phyloP scores from a whole-genome alignment of 2,888 invertebrate species.

The Acronicta leporina region DNA sequence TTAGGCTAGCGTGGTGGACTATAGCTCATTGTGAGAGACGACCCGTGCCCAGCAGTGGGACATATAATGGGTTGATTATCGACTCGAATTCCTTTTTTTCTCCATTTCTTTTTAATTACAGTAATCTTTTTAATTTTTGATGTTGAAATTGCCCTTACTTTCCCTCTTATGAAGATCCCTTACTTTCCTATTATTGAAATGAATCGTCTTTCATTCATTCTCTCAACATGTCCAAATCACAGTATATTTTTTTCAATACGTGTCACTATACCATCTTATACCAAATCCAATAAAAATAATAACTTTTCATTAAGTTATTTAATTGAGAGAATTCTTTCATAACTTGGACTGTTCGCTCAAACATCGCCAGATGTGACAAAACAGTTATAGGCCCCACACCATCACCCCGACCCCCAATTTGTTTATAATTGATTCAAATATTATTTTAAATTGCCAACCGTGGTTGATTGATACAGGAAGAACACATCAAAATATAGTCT shows the following conservation, averaged over 20 bases:
- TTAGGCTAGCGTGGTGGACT: too few relatives aligned
- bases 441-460: constrained; percentile 63
- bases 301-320: too few relatives aligned
- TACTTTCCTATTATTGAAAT: too few relatives aligned
- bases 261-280: too few relatives aligned
- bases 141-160: constrained; percentile 91
- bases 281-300: too few relatives aligned
- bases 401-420: constrained; percentile 61
- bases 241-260: too few relatives aligned
- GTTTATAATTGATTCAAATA: constrained; percentile 74
- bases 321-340: constrained; percentile 1
- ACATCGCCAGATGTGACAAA: constrained; percentile 53
- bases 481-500: constrained; percentile 25
- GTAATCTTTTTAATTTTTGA: constrained; percentile 93
- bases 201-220: too few relatives aligned
- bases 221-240: too few relatives aligned
- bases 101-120: constrained; percentile 91
- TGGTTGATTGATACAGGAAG: constrained; percentile 50
- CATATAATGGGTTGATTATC: too few relatives aligned
- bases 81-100: constrained; percentile 77
- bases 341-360: constrained; percentile 27
- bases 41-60: too few relatives aligned
- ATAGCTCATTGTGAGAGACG: too few relatives aligned
- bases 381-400: constrained; percentile 47
- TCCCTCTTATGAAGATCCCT: constrained; percentile 89